A percentile compares a stretch with the other conserved stretches of the same genome.
Evolutionary conservation across 2,797 vertebrate species (phyloP).

Genomic region (Etheostoma perlongum): DNA sequence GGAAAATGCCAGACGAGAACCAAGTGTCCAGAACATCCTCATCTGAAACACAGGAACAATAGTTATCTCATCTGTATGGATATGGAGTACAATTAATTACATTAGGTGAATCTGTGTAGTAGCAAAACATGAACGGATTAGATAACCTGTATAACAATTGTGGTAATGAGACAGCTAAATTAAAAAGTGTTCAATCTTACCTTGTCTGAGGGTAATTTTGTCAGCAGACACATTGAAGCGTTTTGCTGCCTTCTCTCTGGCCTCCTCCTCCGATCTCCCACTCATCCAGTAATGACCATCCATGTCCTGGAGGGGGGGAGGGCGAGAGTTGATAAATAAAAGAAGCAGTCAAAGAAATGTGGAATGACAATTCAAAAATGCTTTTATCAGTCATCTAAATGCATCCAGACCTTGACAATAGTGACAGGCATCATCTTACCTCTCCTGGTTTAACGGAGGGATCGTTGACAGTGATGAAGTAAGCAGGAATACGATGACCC

Average conservation of each 20-base stretch:
- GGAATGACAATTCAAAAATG: slow-evolving; percentile 14
- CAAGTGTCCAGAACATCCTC: slow-evolving; percentile 95
- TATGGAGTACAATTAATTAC: slow-evolving; percentile 16
- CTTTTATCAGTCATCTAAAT: slow-evolving; percentile 29
- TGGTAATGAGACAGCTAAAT: slow-evolving; percentile 10
- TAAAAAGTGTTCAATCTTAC: slow-evolving; percentile 69
- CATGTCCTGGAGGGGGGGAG: slow-evolving; percentile 82
- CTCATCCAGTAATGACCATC: slow-evolving; percentile 94
- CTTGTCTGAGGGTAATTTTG: slow-evolving; percentile 90
- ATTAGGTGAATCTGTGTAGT: slow-evolving; percentile 9
- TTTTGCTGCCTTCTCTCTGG: slow-evolving; percentile 88
- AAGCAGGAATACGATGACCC: slow-evolving; percentile 95
- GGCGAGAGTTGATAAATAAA: slow-evolving; percentile 5
- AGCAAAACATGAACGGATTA: slow-evolving; percentile 30
- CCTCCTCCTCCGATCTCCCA: slow-evolving; percentile 87
- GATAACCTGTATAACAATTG: slow-evolving; percentile 13
- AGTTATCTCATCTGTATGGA: slow-evolving; percentile 35
- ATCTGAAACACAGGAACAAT: slow-evolving; percentile 80
- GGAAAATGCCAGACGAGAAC: slow-evolving; percentile 95
- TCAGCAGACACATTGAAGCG: slow-evolving; percentile 87
- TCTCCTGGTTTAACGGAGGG: slow-evolving; percentile 85
- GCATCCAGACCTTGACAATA: slow-evolving; percentile 5
- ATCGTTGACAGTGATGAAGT: slow-evolving; percentile 89
- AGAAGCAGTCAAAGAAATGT: not conserved
- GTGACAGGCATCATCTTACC: slow-evolving; percentile 74